phyloP scores from a whole-genome alignment of 2,113 vertebrate species.

The Meleagris gallopavo region DNA sequence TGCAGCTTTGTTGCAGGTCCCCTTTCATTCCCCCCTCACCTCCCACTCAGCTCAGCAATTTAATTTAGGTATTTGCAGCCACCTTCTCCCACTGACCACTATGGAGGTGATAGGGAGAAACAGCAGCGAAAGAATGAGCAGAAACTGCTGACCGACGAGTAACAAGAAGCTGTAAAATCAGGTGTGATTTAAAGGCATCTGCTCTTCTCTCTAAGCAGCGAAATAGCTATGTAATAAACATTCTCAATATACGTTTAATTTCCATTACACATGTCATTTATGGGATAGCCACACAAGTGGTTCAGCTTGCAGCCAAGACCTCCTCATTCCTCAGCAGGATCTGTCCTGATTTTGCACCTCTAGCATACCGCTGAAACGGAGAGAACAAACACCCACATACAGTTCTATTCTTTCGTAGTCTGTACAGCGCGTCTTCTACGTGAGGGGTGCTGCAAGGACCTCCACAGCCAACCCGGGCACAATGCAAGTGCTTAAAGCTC shows the following conservation, averaged over 20 bases:
- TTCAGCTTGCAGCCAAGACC: slow-evolving; percentile 1
- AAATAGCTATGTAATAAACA: background rate
- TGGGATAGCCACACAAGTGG: background rate
- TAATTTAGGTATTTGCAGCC: background rate
- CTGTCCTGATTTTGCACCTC: slow-evolving; percentile 33
- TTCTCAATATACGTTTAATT: background rate
- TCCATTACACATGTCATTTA: background rate
- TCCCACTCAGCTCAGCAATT: background rate
- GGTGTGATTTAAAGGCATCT: background rate
- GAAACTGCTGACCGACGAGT: background rate
- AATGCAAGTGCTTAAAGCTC: background rate
- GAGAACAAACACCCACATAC: slow-evolving; percentile 40
- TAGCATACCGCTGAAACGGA: background rate
- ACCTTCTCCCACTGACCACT: background rate
- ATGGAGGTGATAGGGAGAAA: background rate
- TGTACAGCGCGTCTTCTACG: slow-evolving; percentile 17
- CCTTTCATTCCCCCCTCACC: background rate
- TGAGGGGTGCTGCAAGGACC: background rate
- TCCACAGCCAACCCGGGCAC: background rate
- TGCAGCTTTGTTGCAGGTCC: background rate
- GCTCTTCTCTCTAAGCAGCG: background rate
- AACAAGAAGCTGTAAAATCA: background rate
- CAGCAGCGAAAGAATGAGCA: background rate
- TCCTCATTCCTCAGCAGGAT: slow-evolving; percentile 34
- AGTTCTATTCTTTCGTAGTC: slow-evolving; percentile 35